Evolutionary conservation across 2,888 invertebrate species (phyloP), one percentile per base, ranked within the genome.

Genomic region (Ochlodes sylvanus): DNA sequence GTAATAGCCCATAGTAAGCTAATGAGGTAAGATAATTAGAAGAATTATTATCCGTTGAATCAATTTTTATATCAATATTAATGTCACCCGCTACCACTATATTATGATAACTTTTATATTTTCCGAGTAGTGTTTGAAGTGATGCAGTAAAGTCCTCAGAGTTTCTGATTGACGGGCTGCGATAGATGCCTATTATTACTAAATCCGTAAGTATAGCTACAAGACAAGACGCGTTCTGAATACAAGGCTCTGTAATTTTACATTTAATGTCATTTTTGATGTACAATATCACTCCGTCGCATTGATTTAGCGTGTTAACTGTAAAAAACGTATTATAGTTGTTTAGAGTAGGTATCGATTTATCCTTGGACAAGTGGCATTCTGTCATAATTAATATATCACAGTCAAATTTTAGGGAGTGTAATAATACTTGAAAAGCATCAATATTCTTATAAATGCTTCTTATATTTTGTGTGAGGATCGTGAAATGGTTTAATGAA

Each of bases 111-210:
- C 14, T 12, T 21, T 56, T 55, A 17, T 61, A 38, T 3, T 44
- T 34, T 12, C 62, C 56, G 7, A 68, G 12, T 15, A 61, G 19
- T 0, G 17, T 38, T 34, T 47, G n/a, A 14, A 68, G 56, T 1
- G 68, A 68, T 12, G 17, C 7, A 14, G 50, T 41, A 12, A 68
- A 68, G 1, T 34, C 42, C 5, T 27, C 19, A 1, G 61, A 41
- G 14, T 68, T 62, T 12, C 17, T 50, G 12, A 55, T 68, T 14
- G 68, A 68, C 2, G 68, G 68, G 3, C 57, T 56, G 0, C 63
- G 55, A 32, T 62, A 68, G 0, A 61, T 56, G 17, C 61, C 27
- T 27, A 69, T 50, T n/a, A 69, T 50, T 12, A 47, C 27, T 12
- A 7, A 15, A 21, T 60, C 19, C 1, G 19, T 12, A 7, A 61